Conservation (phyloP, 2,113 vertebrate genomes). For the Willisornis vidua region DNA sequence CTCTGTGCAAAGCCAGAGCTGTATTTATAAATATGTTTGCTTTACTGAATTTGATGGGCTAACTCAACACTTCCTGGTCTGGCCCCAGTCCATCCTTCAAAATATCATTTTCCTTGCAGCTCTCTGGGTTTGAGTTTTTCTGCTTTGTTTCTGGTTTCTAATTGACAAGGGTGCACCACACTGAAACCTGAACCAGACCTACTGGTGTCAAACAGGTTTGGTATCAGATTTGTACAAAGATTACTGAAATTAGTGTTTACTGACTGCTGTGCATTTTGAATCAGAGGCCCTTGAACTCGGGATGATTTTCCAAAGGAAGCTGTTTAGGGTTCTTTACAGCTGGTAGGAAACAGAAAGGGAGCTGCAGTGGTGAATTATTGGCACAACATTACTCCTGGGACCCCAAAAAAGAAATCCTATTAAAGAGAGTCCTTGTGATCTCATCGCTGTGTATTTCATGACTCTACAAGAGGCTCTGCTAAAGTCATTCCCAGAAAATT, state of each 20-base stretch:
- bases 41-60: conserved; percentile 31
- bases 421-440: conserved; percentile 59
- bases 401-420: conserved; percentile 53
- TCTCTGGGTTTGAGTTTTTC: background rate
- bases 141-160: conserved; percentile 2
- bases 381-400: conserved; percentile 36
- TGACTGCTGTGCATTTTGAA: conserved; percentile 9
- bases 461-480: conserved; percentile 38
- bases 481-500: conserved; percentile 58
- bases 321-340: conserved; percentile 24
- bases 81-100: conserved; percentile 36
- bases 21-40: conserved; percentile 19
- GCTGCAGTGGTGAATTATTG: conserved; percentile 36
- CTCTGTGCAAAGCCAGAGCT: background rate
- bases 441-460: conserved; percentile 49
- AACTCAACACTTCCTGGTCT: conserved; percentile 45
- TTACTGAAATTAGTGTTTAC: conserved; percentile 19
- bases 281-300: conserved; percentile 15
- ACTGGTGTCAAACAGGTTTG: conserved; percentile 1
- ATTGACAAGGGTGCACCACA: background rate
- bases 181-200: background rate
- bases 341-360: conserved; percentile 45
- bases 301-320: conserved; percentile 1
- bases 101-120: background rate
- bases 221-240: background rate